These are phyloP conservation scores for Hydropsyche betteni DNA, from an alignment of 2,888 invertebrate species.

Conservation along the genomic window DNA sequence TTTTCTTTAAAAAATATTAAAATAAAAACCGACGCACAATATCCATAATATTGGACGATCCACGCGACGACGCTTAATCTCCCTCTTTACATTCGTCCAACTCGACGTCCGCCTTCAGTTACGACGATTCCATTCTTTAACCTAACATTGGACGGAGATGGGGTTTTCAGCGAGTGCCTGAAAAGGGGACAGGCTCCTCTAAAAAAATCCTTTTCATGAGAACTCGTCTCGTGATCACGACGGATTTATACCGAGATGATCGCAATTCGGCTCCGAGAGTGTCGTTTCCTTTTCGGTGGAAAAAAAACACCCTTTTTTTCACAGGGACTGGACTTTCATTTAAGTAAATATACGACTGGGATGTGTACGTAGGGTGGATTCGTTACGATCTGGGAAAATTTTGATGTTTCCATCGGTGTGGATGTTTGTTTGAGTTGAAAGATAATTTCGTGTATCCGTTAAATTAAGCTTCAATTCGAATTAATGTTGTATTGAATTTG, in stretches of 20 bases:
- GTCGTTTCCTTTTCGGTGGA: constrained; percentile 13
- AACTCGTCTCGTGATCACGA: constrained; percentile 2
- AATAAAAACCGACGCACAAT: too few relatives aligned
- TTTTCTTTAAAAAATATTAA: too few relatives aligned
- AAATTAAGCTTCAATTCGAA: too few relatives aligned
- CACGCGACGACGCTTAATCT: constrained; percentile 17
- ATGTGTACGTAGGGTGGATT: too few relatives aligned
- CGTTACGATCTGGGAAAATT: too few relatives aligned
- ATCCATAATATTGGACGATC: too few relatives aligned
- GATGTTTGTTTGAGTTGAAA: too few relatives aligned
- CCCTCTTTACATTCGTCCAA: background rate
- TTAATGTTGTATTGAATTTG: too few relatives aligned
- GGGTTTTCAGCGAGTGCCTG: background rate
- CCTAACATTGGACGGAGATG: too few relatives aligned
- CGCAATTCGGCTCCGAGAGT: background rate
- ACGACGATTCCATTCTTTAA: constrained; percentile 27
- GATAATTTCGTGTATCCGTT: too few relatives aligned
- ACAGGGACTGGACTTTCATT: background rate
- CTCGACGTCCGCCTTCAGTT: constrained; percentile 8
- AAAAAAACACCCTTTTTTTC: background rate
- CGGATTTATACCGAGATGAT: constrained; percentile 17
- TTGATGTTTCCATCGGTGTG: too few relatives aligned
- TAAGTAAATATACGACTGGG: background rate
- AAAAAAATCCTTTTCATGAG: constrained; percentile 14
- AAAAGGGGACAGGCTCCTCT: constrained; percentile 2